Evolutionary conservation across 2,888 invertebrate species (phyloP), one percentile per base, ranked within the genome.

Genomic region (Drosophila diplacantha): DNA sequence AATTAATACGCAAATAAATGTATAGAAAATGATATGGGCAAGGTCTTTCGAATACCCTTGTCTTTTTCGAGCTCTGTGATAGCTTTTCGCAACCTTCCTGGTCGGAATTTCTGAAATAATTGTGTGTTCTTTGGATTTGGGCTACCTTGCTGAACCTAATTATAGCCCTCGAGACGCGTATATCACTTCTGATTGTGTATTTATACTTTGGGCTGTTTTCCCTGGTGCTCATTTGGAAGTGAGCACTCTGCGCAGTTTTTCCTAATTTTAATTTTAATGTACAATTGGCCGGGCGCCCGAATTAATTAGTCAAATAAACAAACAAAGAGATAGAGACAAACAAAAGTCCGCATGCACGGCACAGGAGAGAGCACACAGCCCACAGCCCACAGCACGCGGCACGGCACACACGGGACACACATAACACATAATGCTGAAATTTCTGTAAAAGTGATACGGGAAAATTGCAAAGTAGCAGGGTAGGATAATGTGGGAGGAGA

Each of bases 271-370:
- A 64, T 52, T 71, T 62, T n/a, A 65, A 47, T 73, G 38, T 54
- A 52, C 57, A 68, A 73, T 65, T 73, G 68, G 68, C 64, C 49
- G 50, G 47, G 57, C 18, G 62, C 64, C 54, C 71, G 63, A 56
- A 56, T 58, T 61, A 73, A 68, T 79, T 65, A 51, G 55, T 52
- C 52, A 56, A 56, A 73, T 71, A 50, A 53, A 49, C 35, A 60
- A 66, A 41, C 49, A 35, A 39, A 62, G 50, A 35, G 24, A 24
- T 14, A 20, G 44, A 46, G 44, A 46, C 44, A 22, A 24, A 31
- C 18, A 20, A 38, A 32, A 57, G 38, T 43, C 24, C 16, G 35
- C 35, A 24, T 44, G 52, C 16, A 52, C 3, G 22, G 22, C n/a
- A 16, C 31, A 9, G 24, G 35, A 14, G 12, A 29, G 3, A 35